phyloP scores from a whole-genome alignment of 1,140 invertebrate genomes.

The Temnothorax longispinosus region DNA sequence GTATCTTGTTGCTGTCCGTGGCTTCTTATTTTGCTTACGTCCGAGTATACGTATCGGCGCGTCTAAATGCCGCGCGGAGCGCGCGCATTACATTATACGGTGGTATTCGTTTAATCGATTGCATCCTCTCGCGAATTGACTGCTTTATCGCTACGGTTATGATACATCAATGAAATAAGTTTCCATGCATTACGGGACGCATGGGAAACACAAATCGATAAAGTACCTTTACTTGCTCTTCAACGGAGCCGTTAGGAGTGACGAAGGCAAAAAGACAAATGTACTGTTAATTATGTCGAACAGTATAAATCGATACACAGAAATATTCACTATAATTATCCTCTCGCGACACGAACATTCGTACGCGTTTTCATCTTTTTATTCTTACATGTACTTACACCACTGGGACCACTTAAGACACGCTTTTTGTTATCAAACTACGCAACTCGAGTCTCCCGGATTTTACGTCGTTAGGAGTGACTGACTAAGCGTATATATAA shows the following conservation, averaged over 20 bases:
- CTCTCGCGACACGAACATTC: not conserved
- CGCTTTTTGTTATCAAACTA: not conserved
- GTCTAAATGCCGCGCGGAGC: too few species aligned
- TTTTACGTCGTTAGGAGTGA: not conserved
- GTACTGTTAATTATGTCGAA: not conserved
- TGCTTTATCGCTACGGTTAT: not conserved
- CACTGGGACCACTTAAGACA: not conserved
- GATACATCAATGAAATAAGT: slow-evolving; percentile 9
- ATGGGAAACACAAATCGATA: too few species aligned
- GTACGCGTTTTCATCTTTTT: not conserved
- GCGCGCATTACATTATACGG: not conserved
- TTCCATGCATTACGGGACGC: not conserved
- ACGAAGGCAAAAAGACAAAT: not conserved
- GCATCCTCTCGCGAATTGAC: slow-evolving; percentile 17
- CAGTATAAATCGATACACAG: not conserved
- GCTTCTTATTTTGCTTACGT: slow-evolving; percentile 40
- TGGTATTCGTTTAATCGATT: slow-evolving; percentile 6
- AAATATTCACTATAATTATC: not conserved
- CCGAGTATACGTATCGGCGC: not conserved
- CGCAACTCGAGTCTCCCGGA: not conserved
- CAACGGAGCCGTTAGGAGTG: not conserved
- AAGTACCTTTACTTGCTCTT: too few species aligned
- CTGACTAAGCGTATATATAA: not conserved
- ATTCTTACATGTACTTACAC: not conserved
- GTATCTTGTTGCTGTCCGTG: slow-evolving; percentile 31